Evolutionary conservation across 2,888 invertebrate species (phyloP).

Genomic region (Polydrusus pterygomalis): DNA sequence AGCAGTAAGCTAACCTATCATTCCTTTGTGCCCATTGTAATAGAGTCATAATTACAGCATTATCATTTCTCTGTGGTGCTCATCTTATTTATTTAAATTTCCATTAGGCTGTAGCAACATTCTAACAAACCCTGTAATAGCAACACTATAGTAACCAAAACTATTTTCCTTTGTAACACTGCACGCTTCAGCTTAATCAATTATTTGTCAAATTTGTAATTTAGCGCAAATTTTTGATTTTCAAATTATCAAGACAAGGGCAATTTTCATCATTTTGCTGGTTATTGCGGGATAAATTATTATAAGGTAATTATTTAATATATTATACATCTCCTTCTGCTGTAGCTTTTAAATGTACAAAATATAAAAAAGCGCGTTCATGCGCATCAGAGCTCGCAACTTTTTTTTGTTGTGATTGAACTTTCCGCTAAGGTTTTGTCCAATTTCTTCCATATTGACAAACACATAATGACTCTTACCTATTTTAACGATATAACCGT

Average conservation of each 20-base stretch:
- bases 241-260: not conserved
- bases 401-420: constrained; percentile 46
- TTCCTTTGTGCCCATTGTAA: no score
- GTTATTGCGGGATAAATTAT: not conserved
- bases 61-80: no score
- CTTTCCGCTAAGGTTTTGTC: constrained; percentile 12
- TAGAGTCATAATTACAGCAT: no score
- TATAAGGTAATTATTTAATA: constrained; percentile 5
- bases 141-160: not conserved
- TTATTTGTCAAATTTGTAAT: constrained; percentile 21
- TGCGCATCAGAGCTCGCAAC: constrained; percentile 2
- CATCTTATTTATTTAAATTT: no score
- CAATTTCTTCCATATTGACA: constrained; percentile 9
- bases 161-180: not conserved
- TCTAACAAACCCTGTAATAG: no score
- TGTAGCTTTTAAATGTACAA: not conserved
- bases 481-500: constrained; percentile 62
- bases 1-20: no score
- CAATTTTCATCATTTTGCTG: not conserved
- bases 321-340: not conserved
- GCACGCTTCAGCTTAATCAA: not conserved
- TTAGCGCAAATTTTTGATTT: constrained; percentile 9
- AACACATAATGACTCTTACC: constrained; percentile 59
- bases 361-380: not conserved
- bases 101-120: no score